phyloP scores from a whole-genome alignment of 1,140 invertebrate species.

The Zaprionus taronus region DNA sequence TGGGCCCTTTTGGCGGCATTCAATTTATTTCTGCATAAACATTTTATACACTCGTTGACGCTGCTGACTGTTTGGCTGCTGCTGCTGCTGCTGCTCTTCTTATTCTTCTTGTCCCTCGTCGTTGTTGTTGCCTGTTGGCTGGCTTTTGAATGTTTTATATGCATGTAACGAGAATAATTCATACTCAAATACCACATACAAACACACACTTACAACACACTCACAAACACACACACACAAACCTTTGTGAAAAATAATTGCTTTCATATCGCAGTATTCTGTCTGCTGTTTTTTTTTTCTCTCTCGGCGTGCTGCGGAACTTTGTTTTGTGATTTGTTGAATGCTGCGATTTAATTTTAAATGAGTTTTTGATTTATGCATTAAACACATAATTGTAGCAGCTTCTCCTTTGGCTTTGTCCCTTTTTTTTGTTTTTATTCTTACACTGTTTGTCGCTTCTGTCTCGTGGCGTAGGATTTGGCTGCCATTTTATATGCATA shows the following conservation, averaged over 20 bases:
- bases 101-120: constrained; percentile 20
- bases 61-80: constrained; percentile 32
- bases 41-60: constrained; percentile 67
- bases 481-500: constrained; percentile 73
- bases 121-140: constrained; percentile 31
- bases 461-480: constrained; percentile 58
- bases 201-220: constrained; percentile 5
- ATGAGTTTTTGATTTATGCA: constrained; percentile 83
- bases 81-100: constrained; percentile 30
- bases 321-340: constrained; percentile 78
- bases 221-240: constrained; percentile 4
- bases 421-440: constrained; percentile 5
- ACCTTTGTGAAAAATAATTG: constrained; percentile 60
- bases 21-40: constrained; percentile 75
- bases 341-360: constrained; percentile 80
- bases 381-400: constrained; percentile 81
- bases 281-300: constrained; percentile 6
- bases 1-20: constrained; percentile 55
- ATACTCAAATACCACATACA: constrained; percentile 41
- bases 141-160: constrained; percentile 71
- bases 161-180: constrained; percentile 49
- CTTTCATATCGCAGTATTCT: constrained; percentile 54
- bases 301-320: constrained; percentile 32
- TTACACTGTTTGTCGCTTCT: constrained; percentile 23
- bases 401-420: constrained; percentile 45